Evolutionary conservation across 2,888 invertebrate species (phyloP), one percentile per base, ranked within the genome.

Genomic region (Pristionchus arcanus): DNA sequence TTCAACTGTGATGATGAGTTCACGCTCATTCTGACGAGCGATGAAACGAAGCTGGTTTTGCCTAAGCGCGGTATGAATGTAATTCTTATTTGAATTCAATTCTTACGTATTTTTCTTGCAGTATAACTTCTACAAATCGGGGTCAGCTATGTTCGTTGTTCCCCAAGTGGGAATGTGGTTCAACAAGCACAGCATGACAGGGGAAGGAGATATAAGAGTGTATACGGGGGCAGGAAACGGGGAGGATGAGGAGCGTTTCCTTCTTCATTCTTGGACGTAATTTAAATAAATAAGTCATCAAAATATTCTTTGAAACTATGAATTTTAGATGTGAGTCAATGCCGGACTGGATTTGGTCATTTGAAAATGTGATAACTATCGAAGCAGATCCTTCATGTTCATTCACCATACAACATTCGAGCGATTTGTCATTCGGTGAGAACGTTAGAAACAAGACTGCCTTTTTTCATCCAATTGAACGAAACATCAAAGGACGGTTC

Each of bases 91-190:
- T 19, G 15, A 2, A 16, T 4, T 13, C 2, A 3, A 25, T n/a
- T n/a, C n/a, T 21, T 11, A 66, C 3, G 21, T n/a, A 66, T 3
- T 42, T 5, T 42, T 42, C n/a, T 25, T 66, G n/a, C 63, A 66
- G 63, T 25, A n/a, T 11, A 21, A 25, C 63, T 66, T 5, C 3
- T 66, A 28, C 31, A 15, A 2, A 2, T 31, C 19, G 3, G 28
- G 28, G 9, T 68, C 68, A 31, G 68, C 31, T 19, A 31, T 68
- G 9, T 68, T 31, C 68, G 68, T 68, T 31, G 68, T 68, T 68
- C 68, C 68, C 15, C 68, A 68, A 68, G 68, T 68, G 5, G 68
- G 68, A 68, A 68, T 68, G 68, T 68, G 28, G 68, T 31, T 68
- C 31, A 68, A 68, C 15, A 68, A 68, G 31, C 28, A 31, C 31